Conservation (phyloP, 2,113 vertebrate genomes). For the Cyanoramphus novaezelandiae region DNA sequence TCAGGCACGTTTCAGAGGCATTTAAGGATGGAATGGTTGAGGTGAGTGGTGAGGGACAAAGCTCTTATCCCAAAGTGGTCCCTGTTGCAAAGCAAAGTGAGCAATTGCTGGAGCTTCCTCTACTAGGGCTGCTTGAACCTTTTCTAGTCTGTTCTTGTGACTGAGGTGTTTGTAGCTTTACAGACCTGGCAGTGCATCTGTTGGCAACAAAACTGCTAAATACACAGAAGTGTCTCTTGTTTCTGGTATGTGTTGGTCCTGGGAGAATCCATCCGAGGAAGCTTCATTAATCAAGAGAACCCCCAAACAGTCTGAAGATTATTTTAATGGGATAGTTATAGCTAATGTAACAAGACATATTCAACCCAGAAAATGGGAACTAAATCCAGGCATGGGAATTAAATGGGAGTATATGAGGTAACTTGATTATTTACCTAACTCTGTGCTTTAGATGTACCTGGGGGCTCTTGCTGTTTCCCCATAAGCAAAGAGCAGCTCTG, state of each 20-base stretch:
- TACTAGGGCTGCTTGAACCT: background rate
- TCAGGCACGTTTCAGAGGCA: rapidly evolving
- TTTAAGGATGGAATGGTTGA: rapidly evolving
- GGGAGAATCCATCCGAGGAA: constrained; percentile 15
- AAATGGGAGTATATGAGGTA: constrained; percentile 53
- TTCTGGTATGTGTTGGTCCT: background rate
- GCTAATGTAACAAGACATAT: constrained; percentile 20
- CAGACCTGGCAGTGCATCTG: background rate
- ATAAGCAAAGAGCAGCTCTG: constrained; percentile 20
- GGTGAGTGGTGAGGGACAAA: background rate
- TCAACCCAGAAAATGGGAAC: background rate
- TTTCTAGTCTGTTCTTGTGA: background rate
- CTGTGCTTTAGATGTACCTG: constrained; percentile 18
- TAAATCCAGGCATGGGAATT: constrained; percentile 45
- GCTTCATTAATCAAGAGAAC: constrained; percentile 3
- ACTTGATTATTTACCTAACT: constrained; percentile 47
- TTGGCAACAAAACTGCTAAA: background rate
- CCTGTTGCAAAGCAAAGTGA: background rate
- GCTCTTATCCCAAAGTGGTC: background rate
- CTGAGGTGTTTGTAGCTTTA: background rate
- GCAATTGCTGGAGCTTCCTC: background rate
- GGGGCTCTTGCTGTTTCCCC: background rate
- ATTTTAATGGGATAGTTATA: constrained; percentile 27
- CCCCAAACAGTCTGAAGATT: background rate
- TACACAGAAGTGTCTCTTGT: background rate